Conservation (phyloP, 2,797 vertebrate species). For the Lagodon rhomboides region DNA sequence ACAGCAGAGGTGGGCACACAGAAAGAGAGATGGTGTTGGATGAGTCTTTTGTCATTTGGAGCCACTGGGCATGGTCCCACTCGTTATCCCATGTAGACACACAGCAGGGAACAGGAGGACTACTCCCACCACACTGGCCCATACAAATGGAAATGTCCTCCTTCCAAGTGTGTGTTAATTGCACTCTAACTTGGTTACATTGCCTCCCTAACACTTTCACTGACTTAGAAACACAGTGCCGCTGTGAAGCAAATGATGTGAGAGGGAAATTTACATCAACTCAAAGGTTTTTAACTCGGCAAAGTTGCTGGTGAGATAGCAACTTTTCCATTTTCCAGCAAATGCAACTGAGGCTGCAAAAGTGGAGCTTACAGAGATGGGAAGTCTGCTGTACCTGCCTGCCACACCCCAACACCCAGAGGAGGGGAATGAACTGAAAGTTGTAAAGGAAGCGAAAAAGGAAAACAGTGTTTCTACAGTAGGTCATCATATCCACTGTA, state of each 20-base stretch:
- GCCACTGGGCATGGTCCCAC: conserved; percentile 49
- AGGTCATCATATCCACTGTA: not conserved
- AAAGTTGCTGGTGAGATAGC: too few species aligned
- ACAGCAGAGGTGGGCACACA: conserved; percentile 54
- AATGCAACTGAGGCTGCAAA: not conserved
- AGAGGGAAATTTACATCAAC: not conserved
- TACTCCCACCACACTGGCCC: conserved; percentile 63
- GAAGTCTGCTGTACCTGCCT: conserved; percentile 23
- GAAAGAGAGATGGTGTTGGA: conserved; percentile 39
- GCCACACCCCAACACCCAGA: conserved; percentile 27
- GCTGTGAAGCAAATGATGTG: conserved; percentile 33
- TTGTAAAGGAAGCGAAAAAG: conserved; percentile 1
- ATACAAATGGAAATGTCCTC: conserved; percentile 74
- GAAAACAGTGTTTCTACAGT: not conserved
- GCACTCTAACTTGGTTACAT: conserved; percentile 57
- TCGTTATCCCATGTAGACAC: conserved; percentile 61
- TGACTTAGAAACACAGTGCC: conserved; percentile 17
- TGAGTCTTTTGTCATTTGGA: conserved; percentile 68
- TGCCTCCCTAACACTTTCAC: conserved; percentile 30
- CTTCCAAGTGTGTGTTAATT: conserved; percentile 52
- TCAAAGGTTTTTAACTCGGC: not conserved
- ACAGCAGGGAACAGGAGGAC: conserved; percentile 62
- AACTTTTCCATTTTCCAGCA: conserved; percentile 22
- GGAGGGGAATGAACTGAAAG: conserved; percentile 11
- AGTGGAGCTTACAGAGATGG: conserved; percentile 28